Percentiles rank a stretch among this genome's conserved stretches.
These are phyloP conservation scores for Micrasema longulum DNA, from an alignment of 1,140 invertebrate species.

Conservation along the genomic window DNA sequence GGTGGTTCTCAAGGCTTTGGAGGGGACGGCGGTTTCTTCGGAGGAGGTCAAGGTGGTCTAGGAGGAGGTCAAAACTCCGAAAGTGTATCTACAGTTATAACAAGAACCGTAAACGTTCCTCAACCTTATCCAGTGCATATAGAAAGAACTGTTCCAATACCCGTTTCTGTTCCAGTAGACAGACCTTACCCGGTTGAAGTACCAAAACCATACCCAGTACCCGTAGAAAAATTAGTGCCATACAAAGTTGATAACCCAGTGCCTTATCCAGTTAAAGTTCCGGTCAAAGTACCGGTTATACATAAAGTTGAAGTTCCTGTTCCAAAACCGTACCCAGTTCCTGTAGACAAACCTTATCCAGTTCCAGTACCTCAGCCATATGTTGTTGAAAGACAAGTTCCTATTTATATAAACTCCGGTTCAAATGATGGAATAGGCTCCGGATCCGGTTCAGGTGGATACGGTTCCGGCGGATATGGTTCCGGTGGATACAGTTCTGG, in stretches of 20 bases:
- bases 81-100: slow-evolving; percentile 43
- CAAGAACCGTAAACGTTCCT: slow-evolving; percentile 60
- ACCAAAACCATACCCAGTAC: slow-evolving; percentile 55
- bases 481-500: not conserved
- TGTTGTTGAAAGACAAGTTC: slow-evolving; percentile 72
- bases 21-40: not conserved
- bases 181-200: slow-evolving; percentile 59
- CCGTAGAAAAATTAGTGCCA: slow-evolving; percentile 55
- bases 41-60: not conserved
- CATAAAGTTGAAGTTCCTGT: slow-evolving; percentile 72
- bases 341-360: slow-evolving; percentile 72
- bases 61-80: not conserved
- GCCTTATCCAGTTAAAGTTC: slow-evolving; percentile 67
- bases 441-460: slow-evolving; percentile 1
- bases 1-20: slow-evolving; percentile 23
- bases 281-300: slow-evolving; percentile 73
- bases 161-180: slow-evolving; percentile 63
- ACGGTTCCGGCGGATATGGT: slow-evolving; percentile 22
- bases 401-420: slow-evolving; percentile 56
- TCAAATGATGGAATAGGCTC: not conserved
- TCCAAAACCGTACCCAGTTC: slow-evolving; percentile 72
- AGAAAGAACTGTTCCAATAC: slow-evolving; percentile 62
- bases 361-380: slow-evolving; percentile 73
- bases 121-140: slow-evolving; percentile 64
- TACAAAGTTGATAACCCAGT: slow-evolving; percentile 56